Percentiles rank a stretch among this genome's conserved stretches.
These are phyloP conservation scores for Diplosoma virens DNA, from an alignment of 23 tunicate species.

Conservation along the genomic window DNA sequence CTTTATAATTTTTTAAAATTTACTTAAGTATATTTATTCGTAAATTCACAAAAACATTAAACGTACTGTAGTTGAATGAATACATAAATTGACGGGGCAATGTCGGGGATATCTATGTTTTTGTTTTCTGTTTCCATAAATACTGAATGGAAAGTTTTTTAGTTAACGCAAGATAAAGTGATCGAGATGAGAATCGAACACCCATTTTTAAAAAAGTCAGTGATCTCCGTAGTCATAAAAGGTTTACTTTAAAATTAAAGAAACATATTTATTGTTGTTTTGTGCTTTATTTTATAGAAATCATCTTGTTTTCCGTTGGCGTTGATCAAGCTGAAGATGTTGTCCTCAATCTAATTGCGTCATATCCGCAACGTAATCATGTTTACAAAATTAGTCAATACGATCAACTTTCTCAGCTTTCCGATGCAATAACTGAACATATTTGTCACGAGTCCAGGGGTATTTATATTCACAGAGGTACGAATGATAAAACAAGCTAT, in stretches of 20 bases:
- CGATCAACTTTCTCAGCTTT: conserved; percentile 27
- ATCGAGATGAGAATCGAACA: too few relatives aligned
- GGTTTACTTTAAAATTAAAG: too few relatives aligned
- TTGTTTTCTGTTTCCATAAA: too few relatives aligned
- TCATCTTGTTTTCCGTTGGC: conserved; percentile 59
- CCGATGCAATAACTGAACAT: conserved; percentile 10
- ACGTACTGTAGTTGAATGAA: neutral
- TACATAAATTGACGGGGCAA: too few relatives aligned
- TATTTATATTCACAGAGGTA: too few relatives aligned
- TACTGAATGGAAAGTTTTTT: too few relatives aligned
- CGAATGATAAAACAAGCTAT: too few relatives aligned
- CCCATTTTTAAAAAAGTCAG: too few relatives aligned
- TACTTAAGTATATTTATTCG: neutral
- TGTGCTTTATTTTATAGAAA: conserved; percentile 50
- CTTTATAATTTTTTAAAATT: neutral
- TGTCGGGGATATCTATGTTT: too few relatives aligned
- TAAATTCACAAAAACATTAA: neutral
- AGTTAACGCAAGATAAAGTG: too few relatives aligned
- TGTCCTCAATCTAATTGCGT: conserved; percentile 70
- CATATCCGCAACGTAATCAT: conserved; percentile 16
- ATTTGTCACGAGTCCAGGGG: conserved; percentile 33
- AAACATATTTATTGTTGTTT: too few relatives aligned
- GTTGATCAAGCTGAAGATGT: conserved; percentile 51
- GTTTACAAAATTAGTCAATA: conserved; percentile 41
- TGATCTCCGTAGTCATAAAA: too few relatives aligned